Percentiles rank a stretch among this genome's conserved stretches.
These are phyloP conservation scores for Plodia interpunctella DNA, from an alignment of 1,140 invertebrate genomes.

Conservation along the genomic window DNA sequence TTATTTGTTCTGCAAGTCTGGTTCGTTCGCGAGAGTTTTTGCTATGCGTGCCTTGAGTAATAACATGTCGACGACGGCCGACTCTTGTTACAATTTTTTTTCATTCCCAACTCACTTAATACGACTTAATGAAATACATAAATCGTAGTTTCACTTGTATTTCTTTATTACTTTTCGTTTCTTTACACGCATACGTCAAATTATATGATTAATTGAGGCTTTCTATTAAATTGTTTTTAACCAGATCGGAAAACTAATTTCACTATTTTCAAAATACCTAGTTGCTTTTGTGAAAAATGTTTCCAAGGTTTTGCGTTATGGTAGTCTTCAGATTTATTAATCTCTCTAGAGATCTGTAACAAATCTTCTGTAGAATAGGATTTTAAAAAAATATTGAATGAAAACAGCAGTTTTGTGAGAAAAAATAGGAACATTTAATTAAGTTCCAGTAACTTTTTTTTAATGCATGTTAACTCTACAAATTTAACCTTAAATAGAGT, in stretches of 20 bases:
- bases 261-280: too few species aligned
- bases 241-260: background rate
- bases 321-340: too few species aligned
- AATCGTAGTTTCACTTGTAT: background rate
- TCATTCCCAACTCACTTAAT: conserved; percentile 10
- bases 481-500: too few species aligned
- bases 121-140: conserved; percentile 2
- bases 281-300: too few species aligned
- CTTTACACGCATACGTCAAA: background rate
- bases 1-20: conserved; percentile 38
- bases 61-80: background rate
- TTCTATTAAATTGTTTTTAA: background rate
- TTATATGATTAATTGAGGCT: background rate
- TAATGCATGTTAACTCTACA: too few species aligned
- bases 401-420: too few species aligned
- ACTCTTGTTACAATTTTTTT: conserved; percentile 5
- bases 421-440: too few species aligned
- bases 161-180: background rate
- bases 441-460: too few species aligned
- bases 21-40: conserved; percentile 8
- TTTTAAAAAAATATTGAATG: too few species aligned
- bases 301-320: too few species aligned
- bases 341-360: too few species aligned
- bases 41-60: conserved; percentile 7
- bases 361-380: too few species aligned